Evolutionary conservation across 2,113 vertebrate species (phyloP), one percentile per base, ranked within the genome.

Genomic region (Plestiodon gilberti): DNA sequence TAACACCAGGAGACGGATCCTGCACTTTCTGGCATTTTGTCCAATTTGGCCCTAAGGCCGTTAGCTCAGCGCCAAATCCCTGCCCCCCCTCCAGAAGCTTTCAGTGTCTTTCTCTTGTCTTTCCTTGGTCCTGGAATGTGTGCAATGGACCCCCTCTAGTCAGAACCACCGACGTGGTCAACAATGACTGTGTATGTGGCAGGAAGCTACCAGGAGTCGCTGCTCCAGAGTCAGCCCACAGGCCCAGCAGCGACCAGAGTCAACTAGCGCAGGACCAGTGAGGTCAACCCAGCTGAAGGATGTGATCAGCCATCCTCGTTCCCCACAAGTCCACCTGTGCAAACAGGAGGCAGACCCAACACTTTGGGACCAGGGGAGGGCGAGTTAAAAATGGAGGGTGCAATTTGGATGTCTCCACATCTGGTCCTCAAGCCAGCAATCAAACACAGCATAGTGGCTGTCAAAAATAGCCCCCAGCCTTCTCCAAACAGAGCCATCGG

Each of bases 271-370:
- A 14, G 59, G 3, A 2, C 23, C 20, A n/a, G 59, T 4, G 62
- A 78, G 22, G 69, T 10, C 28, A n/a, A 13, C 43, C 23, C 76
- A 78, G 33, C n/a, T 38, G 78, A 73, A n/a, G 30, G 30, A 8
- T 22, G 13, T 15, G 15, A 43, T 10, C 23, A 48, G 8, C 55
- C 38, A 10, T 77, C 6, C 28, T 40, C 65, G 52, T 18, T 81
- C 70, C 75, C 71, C 92, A 73, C 88, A 89, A 33, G 77, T 77
- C 81, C 90, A 92, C 91, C 87, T 90, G 89, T 82, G 59, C 84
- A 92, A 92, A 92, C 33, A 93, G 55, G 6, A 22, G 28, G 17
- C 55, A 81, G 35, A 25, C 84, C 77, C 4, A 2, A 2, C n/a
- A n/a, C 75, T 78, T 6, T 0, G 9, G 57, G 78, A 40, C 59